Evolutionary conservation across 2,113 vertebrate species (phyloP), one percentile per base, ranked within the genome.

Genomic region (Martes martes): DNA sequence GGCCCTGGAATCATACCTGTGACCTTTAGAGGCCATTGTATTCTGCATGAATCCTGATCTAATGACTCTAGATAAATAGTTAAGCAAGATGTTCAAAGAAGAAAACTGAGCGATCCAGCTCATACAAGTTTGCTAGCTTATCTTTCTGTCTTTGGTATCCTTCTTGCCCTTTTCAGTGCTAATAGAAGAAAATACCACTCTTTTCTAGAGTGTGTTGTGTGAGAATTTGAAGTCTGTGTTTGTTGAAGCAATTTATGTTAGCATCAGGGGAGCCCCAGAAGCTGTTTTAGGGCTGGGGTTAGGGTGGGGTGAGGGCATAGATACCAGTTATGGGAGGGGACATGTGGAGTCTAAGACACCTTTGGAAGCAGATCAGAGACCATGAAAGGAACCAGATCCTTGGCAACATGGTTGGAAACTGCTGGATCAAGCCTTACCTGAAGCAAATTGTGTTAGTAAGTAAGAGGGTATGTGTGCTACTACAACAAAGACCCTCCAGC

Each of bases 21-120:
- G 47, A 91, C 13, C 69, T 28, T 80, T 65, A 80, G 98, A 99
- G 98, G 99, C 31, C 99, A 99, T 99, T 85, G 98, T 98, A 23
- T 95, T 99, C 18, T 99, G 99, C 36, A 99, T 99, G 26, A 99
- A 99, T 97, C 99, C 99, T 45, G 99, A 99, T 78, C 98, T 99
- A 97, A 99, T 99, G 97, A 98, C 97, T 96, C 97, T 99, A 90
- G 94, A 99, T 95, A 98, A 99, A 95, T 98, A 99, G 21, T 98
- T 99, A 57, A 99, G 99, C 95, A 96, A 98, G 97, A 98, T 99
- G 98, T 99, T 99, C 83, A 99, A 96, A 84, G 99, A 99, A 94
- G 91, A 98, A 96, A 98, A 97, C 67, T 31, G 97, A 96, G 7
- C 16, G 86, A n/a, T 18, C 6, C 18, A 52, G 50, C 11, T 59